phyloP scores from a whole-genome alignment of 2,888 invertebrate species.

The Cephonodes hylas region DNA sequence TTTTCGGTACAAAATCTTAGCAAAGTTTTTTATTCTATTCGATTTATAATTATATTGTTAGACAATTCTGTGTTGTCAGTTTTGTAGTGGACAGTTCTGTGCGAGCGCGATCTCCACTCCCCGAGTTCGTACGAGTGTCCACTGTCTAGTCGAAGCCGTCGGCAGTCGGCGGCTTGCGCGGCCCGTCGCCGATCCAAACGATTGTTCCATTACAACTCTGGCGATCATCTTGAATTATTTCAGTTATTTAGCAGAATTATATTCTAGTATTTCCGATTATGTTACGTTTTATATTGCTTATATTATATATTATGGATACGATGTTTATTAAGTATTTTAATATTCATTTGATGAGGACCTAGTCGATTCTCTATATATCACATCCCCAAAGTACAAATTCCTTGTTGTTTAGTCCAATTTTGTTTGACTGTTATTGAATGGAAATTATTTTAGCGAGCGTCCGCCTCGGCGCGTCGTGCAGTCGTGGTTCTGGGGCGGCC shows the following conservation, averaged over 20 bases:
- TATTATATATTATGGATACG: slow-evolving; percentile 78
- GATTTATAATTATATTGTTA: slow-evolving; percentile 73
- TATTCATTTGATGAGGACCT: slow-evolving; percentile 81
- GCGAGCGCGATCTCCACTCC: slow-evolving; percentile 28
- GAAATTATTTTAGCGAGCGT: slow-evolving; percentile 74
- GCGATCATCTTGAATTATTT: slow-evolving; percentile 69
- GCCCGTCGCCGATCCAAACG: slow-evolving; percentile 26
- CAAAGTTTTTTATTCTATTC: slow-evolving; percentile 74
- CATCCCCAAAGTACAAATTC: slow-evolving; percentile 82
- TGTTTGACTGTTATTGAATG: slow-evolving; percentile 80
- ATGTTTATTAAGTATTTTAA: slow-evolving; percentile 80
- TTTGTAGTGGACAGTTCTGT: slow-evolving; percentile 52
- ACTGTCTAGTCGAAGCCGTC: slow-evolving; percentile 58
- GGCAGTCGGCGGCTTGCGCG: slow-evolving; percentile 38
- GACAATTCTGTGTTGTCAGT: slow-evolving; percentile 67
- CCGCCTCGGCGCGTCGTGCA: slow-evolving; percentile 34
- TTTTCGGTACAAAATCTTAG: slow-evolving; percentile 76
- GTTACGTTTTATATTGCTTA: slow-evolving; percentile 81
- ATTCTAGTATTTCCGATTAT: slow-evolving; percentile 79
- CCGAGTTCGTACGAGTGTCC: slow-evolving; percentile 35
- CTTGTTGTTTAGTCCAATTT: slow-evolving; percentile 83
- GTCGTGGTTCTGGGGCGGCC: slow-evolving; percentile 26
- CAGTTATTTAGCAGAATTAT: slow-evolving; percentile 80
- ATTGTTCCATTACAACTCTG: slow-evolving; percentile 53
- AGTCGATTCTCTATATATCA: slow-evolving; percentile 82